Percentiles rank a stretch among this genome's conserved stretches.
phyloP scores from a whole-genome alignment of 2,797 vertebrate species.

The Pipistrellus pygmaeus region DNA sequence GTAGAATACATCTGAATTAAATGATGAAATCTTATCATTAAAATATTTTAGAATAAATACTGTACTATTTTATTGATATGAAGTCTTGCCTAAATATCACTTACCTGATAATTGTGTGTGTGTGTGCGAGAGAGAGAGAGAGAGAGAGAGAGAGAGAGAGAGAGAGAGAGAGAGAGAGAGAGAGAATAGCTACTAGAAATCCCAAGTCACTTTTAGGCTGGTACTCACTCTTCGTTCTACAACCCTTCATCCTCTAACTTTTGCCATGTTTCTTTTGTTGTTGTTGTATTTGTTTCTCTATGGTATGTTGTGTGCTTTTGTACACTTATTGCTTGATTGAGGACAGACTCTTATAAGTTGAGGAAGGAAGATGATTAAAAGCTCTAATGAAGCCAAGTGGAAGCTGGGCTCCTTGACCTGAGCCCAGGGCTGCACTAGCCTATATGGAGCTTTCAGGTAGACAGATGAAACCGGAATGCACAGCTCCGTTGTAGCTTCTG shows the following conservation, averaged over 20 bases:
- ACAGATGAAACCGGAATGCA: background rate
- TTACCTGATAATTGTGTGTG: background rate
- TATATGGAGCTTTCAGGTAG: background rate
- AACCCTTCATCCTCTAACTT: background rate
- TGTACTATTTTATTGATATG: background rate
- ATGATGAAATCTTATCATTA: background rate
- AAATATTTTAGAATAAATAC: background rate
- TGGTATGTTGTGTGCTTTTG: background rate
- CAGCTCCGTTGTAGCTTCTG: background rate
- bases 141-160: too few relatives aligned
- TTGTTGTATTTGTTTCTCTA: background rate
- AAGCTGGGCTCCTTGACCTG: background rate
- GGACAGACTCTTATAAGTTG: background rate
- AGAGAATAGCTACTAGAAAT: background rate
- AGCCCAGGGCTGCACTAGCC: background rate
- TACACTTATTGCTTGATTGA: background rate
- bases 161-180: too few relatives aligned
- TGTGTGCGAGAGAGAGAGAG: too few relatives aligned
- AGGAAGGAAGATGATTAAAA: background rate
- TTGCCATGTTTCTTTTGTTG: background rate
- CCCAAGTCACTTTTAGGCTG: background rate
- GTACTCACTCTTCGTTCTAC: background rate
- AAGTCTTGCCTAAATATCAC: background rate
- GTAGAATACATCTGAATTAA: constrained; percentile 10
- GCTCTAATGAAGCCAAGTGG: background rate